These are phyloP conservation scores for Puma concolor DNA, from an alignment of 2,113 vertebrate species.

Conservation along the genomic window DNA sequence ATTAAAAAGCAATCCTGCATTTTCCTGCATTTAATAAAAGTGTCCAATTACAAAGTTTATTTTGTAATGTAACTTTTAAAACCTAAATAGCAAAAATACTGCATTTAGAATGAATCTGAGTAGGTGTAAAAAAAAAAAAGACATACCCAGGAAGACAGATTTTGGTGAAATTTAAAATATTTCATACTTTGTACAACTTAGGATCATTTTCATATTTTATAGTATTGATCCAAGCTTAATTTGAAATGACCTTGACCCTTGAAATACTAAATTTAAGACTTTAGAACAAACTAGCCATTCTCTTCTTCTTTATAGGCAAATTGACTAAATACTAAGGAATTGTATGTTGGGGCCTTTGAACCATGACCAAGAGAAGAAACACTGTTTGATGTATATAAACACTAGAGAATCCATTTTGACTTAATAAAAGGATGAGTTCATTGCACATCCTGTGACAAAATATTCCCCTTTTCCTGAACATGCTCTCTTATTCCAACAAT, in stretches of 20 bases:
- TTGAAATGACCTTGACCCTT: conserved; percentile 2
- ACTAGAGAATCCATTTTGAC: conserved; percentile 49
- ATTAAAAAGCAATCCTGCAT: conserved; percentile 1
- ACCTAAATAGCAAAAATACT: background rate
- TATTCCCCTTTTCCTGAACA: background rate
- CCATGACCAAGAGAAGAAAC: conserved; percentile 43
- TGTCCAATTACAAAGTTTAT: conserved; percentile 24
- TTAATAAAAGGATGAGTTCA: conserved; percentile 42
- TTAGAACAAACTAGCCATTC: background rate
- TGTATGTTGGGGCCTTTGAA: conserved; percentile 55
- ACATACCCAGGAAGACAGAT: background rate
- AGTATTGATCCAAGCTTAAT: background rate
- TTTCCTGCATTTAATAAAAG: conserved; percentile 16
- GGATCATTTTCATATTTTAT: background rate
- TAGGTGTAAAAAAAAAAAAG: background rate
- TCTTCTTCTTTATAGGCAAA: conserved; percentile 58
- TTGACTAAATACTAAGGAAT: conserved; percentile 25
- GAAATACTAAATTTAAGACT: conserved; percentile 54
- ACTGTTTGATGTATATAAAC: conserved; percentile 11
- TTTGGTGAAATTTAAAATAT: conserved; percentile 19
- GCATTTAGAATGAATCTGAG: conserved; percentile 22
- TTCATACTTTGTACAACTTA: background rate
- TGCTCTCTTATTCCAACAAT: background rate
- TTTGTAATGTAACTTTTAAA: background rate
- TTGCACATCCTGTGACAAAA: conserved; percentile 43